Conservation (phyloP, 2,888 invertebrate genomes). For the Athripsodes cinereus region DNA sequence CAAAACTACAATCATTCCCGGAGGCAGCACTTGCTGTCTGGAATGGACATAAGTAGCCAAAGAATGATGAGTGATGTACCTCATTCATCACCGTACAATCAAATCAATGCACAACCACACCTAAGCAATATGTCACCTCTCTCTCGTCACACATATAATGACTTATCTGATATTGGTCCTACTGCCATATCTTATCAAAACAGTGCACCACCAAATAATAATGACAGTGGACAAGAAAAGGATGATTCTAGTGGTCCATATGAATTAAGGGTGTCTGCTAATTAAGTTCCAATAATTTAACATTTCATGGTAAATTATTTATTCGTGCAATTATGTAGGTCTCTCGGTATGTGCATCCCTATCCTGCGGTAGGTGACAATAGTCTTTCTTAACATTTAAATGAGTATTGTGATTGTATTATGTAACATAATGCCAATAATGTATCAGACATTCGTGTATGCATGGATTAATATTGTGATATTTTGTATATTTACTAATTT, state of each 20-base stretch:
- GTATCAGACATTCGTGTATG: too few species aligned
- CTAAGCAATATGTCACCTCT: slow-evolving; percentile 17
- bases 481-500: too few species aligned
- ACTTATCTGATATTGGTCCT: slow-evolving; percentile 1
- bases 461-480: too few species aligned
- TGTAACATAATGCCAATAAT: too few species aligned
- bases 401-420: too few species aligned
- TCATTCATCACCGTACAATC: slow-evolving; percentile 16
- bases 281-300: too few species aligned
- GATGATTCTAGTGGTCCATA: slow-evolving; percentile 11
- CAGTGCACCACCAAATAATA: neutral
- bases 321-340: too few species aligned
- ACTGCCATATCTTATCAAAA: neutral
- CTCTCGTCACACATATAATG: slow-evolving; percentile 20
- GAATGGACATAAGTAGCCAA: slow-evolving; percentile 21
- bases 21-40: slow-evolving; percentile 3
- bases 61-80: slow-evolving; percentile 14
- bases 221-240: slow-evolving; percentile 9
- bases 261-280: slow-evolving; percentile 22
- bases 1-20: slow-evolving; percentile 13
- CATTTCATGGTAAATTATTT: too few species aligned
- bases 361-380: too few species aligned
- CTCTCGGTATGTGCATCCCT: too few species aligned
- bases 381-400: too few species aligned
- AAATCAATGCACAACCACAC: slow-evolving; percentile 13